Evolutionary conservation across 2,113 vertebrate genomes (phyloP).

Genomic region (Chaetura pelagica): DNA sequence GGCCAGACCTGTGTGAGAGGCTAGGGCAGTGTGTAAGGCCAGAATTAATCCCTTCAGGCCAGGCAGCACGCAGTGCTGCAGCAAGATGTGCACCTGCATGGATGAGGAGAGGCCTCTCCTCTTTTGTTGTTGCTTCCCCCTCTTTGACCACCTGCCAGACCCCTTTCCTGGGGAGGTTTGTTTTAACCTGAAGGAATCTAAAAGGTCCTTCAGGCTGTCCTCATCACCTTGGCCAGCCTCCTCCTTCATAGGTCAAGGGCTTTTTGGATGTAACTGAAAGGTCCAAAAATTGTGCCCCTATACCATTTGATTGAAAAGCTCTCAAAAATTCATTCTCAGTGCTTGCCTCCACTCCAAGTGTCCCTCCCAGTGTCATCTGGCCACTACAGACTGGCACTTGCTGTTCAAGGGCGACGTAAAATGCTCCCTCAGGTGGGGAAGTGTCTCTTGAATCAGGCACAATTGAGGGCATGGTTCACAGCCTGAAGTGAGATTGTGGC

Average conservation of each 20-base stretch:
- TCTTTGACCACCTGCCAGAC: neutral
- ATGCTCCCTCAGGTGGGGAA: accelerated
- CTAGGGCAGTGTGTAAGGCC: neutral
- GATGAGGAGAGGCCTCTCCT: neutral
- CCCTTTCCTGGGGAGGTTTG: neutral
- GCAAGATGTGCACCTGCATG: neutral
- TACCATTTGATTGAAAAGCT: neutral
- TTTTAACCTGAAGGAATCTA: neutral
- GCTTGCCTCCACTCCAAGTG: too few relatives aligned
- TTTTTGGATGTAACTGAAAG: neutral
- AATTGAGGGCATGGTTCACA: neutral
- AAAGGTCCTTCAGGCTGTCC: neutral
- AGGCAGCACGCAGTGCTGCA: accelerated
- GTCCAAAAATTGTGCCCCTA: neutral
- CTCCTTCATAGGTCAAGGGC: neutral
- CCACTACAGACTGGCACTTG: neutral
- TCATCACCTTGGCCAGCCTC: accelerated
- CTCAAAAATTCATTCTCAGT: neutral
- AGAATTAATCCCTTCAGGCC: neutral
- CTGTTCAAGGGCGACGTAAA: neutral
- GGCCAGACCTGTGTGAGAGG: neutral
- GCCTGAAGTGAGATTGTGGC: neutral
- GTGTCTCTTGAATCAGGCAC: accelerated
- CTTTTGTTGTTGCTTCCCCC: neutral
- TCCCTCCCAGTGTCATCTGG: neutral